Conservation (phyloP, 2,113 vertebrate species). For the Salvelinus sp. region DNA sequence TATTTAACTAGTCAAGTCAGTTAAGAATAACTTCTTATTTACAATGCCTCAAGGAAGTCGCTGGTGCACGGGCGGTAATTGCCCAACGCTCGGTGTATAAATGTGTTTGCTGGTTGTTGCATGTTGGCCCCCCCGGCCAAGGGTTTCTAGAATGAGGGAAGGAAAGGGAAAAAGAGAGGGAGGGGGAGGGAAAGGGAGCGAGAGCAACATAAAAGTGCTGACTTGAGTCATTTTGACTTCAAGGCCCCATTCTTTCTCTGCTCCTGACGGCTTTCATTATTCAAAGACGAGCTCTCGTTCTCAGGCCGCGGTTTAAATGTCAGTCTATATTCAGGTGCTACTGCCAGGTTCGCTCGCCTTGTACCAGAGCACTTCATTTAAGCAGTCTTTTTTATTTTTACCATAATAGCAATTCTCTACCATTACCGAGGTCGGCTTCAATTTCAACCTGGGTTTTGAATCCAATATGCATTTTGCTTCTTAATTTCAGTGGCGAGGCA, state of each 20-base stretch:
- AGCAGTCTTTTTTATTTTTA: neutral
- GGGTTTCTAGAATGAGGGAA: too few species aligned
- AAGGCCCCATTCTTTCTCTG: slow-evolving; percentile 7
- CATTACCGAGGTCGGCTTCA: too few species aligned
- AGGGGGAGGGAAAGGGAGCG: neutral
- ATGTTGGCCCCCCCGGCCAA: slow-evolving; percentile 11
- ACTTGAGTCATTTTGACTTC: slow-evolving; percentile 28
- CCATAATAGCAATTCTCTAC: too few species aligned
- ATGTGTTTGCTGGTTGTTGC: slow-evolving; percentile 31
- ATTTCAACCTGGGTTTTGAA: too few species aligned
- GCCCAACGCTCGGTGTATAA: slow-evolving; percentile 36
- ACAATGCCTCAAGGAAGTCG: too few species aligned
- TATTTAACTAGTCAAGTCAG: too few species aligned
- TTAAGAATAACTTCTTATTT: too few species aligned
- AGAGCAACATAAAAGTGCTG: slow-evolving; percentile 8
- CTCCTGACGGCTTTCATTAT: slow-evolving; percentile 19
- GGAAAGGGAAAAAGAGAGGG: too few species aligned
- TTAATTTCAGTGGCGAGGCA: too few species aligned
- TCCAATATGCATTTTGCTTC: too few species aligned
- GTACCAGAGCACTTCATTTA: neutral
- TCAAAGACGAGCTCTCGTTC: slow-evolving; percentile 10
- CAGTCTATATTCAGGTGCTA: slow-evolving; percentile 7
- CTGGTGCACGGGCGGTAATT: slow-evolving; percentile 24
- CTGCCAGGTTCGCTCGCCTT: too few species aligned
- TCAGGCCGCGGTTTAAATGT: slow-evolving; percentile 7